Base-by-base conservation (phyloP, 2,888 invertebrate species). In the Rhamphomyia laevipes region DNA sequence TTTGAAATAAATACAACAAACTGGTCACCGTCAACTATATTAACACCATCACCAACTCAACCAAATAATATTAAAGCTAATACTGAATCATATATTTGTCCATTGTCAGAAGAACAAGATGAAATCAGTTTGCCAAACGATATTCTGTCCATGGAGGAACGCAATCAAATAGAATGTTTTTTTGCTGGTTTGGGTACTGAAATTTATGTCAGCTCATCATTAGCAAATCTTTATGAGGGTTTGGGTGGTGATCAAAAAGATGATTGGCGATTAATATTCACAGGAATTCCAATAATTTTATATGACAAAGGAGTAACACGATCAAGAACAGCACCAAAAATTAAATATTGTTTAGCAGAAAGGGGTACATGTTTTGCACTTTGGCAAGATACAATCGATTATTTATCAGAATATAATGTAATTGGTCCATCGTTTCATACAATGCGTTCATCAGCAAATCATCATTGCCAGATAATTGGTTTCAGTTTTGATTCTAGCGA, bases 341-440 rank as follows among this genome's bases (percentile, higher is more conserved):
- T 84, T 43, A 77, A 79, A 59, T 76, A 84, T 38, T 72, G 82
- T 4, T 64, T 84, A 21, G 81, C 83, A 3, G 84, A 84, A 64
- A 74, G 80, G 35, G 84, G 85, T 15, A 82, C 84, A 7, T 82
- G 84, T 46, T 84, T 86, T 66, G 78, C 80, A 53, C 69, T 86
- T 33, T 86, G 85, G 85, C 74, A 75, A 56, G 85, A 86, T 65
- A 78, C 77, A 35, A 81, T 86, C 57, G 84, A 84, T 66, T 81
- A 83, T 63, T 68, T 84, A 54, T 80, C 81, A 11, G 75, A 79
- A 43, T 86, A 85, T 70, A 76, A 74, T 68, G 74, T 76, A 9
- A 73, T 76, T 16, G 78, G 80, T 1, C 75, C 77, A 40, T 77
- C 81, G 35, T 86, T 86, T 64, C 86, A 86, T 66, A 85, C 84